Evolutionary conservation across 2,888 invertebrate species (phyloP).

Genomic region (Machimus atricapillus): DNA sequence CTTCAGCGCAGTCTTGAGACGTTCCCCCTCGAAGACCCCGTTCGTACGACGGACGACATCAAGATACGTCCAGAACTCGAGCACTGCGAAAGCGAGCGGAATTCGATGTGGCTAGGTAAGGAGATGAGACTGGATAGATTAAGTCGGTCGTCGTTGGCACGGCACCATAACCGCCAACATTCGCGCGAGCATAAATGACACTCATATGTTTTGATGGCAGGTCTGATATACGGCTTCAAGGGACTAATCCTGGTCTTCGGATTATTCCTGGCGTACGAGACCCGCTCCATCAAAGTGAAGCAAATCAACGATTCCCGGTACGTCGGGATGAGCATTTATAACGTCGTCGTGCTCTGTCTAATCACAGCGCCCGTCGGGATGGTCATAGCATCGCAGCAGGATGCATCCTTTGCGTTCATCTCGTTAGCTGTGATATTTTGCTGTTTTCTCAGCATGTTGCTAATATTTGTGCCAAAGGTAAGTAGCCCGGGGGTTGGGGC

Average conservation of each 20-base stretch:
- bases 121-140: background rate
- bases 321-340: slow-evolving; percentile 99
- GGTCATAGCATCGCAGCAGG: slow-evolving; percentile 96
- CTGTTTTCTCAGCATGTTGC: slow-evolving; percentile 97
- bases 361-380: slow-evolving; percentile 98
- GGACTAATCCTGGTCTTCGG: slow-evolving; percentile 96
- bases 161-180: background rate
- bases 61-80: slow-evolving; percentile 94
- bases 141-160: background rate
- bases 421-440: slow-evolving; percentile 96
- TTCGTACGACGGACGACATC: slow-evolving; percentile 87
- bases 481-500: slow-evolving; percentile 50
- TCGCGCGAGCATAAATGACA: background rate
- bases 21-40: slow-evolving; percentile 85
- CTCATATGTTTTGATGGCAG: slow-evolving; percentile 64
- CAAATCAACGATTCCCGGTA: slow-evolving; percentile 98
- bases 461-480: slow-evolving; percentile 98
- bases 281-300: slow-evolving; percentile 94
- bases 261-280: slow-evolving; percentile 97
- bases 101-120: slow-evolving; percentile 92
- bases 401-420: slow-evolving; percentile 96
- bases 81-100: slow-evolving; percentile 93
- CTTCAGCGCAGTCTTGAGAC: slow-evolving; percentile 83
- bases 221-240: slow-evolving; percentile 95
- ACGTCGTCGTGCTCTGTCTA: slow-evolving; percentile 95